Conservation (phyloP, 2,797 vertebrate species). For the Enteromius argenteus region DNA sequence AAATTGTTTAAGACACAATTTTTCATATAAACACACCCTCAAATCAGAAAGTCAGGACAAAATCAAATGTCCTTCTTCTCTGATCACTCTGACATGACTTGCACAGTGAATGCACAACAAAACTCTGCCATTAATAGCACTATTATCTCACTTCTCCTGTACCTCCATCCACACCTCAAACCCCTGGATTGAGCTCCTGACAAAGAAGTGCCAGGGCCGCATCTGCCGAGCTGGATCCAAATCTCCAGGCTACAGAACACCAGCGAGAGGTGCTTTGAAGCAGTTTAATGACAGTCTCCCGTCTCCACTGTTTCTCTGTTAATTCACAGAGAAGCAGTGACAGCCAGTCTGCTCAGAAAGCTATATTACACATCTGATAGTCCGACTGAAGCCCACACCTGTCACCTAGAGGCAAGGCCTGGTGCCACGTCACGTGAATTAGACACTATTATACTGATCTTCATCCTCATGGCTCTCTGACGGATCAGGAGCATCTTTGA, state of each 20-base stretch:
- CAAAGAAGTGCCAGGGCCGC: neutral
- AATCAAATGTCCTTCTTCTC: neutral
- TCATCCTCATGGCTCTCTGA: constrained; percentile 44
- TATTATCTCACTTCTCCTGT: neutral
- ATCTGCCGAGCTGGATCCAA: neutral
- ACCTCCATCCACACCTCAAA: constrained; percentile 1
- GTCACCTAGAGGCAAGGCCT: constrained; percentile 4
- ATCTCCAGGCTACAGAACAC: constrained; percentile 10
- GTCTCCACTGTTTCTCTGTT: neutral
- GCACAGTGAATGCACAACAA: neutral
- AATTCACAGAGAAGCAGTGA: constrained; percentile 32
- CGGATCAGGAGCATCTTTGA: constrained; percentile 48
- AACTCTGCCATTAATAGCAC: neutral
- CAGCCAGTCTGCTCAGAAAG: constrained; percentile 17
- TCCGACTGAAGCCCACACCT: constrained; percentile 1
- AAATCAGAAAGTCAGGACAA: neutral
- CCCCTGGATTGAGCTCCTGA: neutral
- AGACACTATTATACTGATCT: constrained; percentile 37
- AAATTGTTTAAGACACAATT: too few relatives aligned
- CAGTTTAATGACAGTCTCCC: constrained; percentile 18
- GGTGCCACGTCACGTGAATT: constrained; percentile 24
- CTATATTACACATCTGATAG: constrained; percentile 37
- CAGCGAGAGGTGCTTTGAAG: constrained; percentile 18
- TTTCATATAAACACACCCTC: neutral
- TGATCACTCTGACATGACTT: neutral